A percentile compares a stretch with the other conserved stretches of the same genome.
phyloP scores from a whole-genome alignment of 1,140 invertebrate species.

The Zaprionus inermis region DNA sequence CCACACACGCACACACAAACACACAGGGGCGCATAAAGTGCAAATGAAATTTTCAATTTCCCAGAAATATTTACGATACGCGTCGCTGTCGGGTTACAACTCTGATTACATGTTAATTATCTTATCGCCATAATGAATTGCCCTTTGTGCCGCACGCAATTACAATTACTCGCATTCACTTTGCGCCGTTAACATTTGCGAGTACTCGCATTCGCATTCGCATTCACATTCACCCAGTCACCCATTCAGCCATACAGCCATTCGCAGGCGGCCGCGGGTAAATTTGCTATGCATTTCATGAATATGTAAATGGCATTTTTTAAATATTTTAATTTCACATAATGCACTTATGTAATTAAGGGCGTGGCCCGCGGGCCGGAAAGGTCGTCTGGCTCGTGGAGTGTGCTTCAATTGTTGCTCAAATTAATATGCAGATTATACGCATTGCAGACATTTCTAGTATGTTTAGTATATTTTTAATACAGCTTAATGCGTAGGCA shows the following conservation, averaged over 20 bases:
- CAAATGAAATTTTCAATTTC: slow-evolving; percentile 65
- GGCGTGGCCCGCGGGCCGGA: background rate
- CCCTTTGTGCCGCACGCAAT: slow-evolving; percentile 47
- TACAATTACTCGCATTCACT: slow-evolving; percentile 6
- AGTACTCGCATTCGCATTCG: slow-evolving; percentile 8
- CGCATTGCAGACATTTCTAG: background rate
- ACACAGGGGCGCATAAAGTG: slow-evolving; percentile 1
- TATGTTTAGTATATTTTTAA: background rate
- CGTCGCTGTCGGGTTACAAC: slow-evolving; percentile 51
- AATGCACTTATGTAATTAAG: slow-evolving; percentile 23
- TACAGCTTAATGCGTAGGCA: no score
- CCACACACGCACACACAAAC: slow-evolving; percentile 11
- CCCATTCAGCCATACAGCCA: background rate
- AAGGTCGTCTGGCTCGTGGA: background rate
- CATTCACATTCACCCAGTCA: background rate
- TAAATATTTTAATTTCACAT: slow-evolving; percentile 27
- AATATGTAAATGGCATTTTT: slow-evolving; percentile 20
- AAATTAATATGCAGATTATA: slow-evolving; percentile 12
- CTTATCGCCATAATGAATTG: slow-evolving; percentile 68
- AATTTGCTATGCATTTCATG: slow-evolving; percentile 28
- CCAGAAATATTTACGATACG: slow-evolving; percentile 47
- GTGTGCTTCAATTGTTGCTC: background rate
- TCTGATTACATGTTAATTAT: slow-evolving; percentile 81
- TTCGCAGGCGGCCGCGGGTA: background rate
- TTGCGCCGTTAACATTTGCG: slow-evolving; percentile 21